A percentile compares a stretch with the other conserved stretches of the same genome.
Conservation (phyloP, 2,113 vertebrate genomes). For the Esox niger region DNA sequence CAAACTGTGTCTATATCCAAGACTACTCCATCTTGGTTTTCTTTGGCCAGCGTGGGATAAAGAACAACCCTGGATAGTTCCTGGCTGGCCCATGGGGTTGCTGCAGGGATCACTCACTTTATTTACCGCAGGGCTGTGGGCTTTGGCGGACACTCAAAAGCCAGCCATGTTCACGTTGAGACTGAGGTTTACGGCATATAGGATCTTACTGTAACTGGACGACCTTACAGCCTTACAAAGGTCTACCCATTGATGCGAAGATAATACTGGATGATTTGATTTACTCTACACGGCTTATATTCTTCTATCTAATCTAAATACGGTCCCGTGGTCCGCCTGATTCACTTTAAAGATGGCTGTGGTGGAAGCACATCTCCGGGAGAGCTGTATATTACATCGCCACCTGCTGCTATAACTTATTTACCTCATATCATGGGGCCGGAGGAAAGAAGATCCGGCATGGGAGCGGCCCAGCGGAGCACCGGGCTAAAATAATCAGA, state of each 20-base stretch:
- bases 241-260: conserved; percentile 42
- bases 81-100: conserved; percentile 29
- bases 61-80: conserved; percentile 38
- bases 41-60: conserved; percentile 26
- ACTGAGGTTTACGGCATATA: conserved; percentile 17
- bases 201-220: conserved; percentile 33
- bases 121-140: conserved; percentile 25
- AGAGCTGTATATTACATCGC: conserved; percentile 69
- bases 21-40: conserved; percentile 40
- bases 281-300: conserved; percentile 51
- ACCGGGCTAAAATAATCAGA: conserved; percentile 76
- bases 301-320: conserved; percentile 70
- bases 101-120: conserved; percentile 33
- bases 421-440: conserved; percentile 62
- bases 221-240: conserved; percentile 60
- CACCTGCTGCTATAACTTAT: conserved; percentile 74
- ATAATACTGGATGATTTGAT: conserved; percentile 63
- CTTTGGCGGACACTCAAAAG: conserved; percentile 40
- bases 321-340: conserved; percentile 64
- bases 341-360: conserved; percentile 70
- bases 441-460: conserved; percentile 50
- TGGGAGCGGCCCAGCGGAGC: conserved; percentile 40
- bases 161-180: conserved; percentile 2
- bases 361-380: conserved; percentile 65
- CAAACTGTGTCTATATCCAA: conserved; percentile 30